Conservation (phyloP, 2,888 invertebrate species). For the Catocala sponsa region DNA sequence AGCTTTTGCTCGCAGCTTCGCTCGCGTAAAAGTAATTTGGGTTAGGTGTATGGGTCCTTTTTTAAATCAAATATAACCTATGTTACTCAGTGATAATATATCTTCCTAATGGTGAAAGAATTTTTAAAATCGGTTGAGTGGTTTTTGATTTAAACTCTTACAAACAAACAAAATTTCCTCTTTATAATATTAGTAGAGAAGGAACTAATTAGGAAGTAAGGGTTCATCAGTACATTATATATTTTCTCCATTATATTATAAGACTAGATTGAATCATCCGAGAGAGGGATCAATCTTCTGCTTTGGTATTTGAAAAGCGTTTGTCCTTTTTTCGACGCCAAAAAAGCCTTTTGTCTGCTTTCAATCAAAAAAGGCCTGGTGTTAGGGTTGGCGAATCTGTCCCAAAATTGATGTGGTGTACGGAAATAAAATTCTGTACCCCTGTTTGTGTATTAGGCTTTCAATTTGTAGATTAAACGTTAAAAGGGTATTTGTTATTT, state of each 20-base stretch:
- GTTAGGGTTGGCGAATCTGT: conserved; percentile 46
- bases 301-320: conserved; percentile 71
- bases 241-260: conserved; percentile 51
- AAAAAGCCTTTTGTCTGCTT: conserved; percentile 77
- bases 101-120: too few relatives aligned
- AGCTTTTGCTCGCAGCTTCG: too few relatives aligned
- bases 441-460: conserved; percentile 25
- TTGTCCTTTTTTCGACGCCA: conserved; percentile 69
- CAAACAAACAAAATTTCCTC: too few relatives aligned
- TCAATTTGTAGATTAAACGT: conserved; percentile 22
- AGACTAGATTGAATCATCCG: conserved; percentile 75
- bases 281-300: conserved; percentile 68
- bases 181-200: too few relatives aligned
- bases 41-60: too few relatives aligned
- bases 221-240: too few relatives aligned
- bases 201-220: too few relatives aligned
- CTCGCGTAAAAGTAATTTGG: too few relatives aligned
- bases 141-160: too few relatives aligned
- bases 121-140: too few relatives aligned
- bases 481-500: conserved; percentile 45
- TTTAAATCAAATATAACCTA: too few relatives aligned
- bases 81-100: too few relatives aligned
- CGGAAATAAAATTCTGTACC: conserved; percentile 21
- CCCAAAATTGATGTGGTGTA: conserved; percentile 19
- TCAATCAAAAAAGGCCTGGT: conserved; percentile 65